These are phyloP conservation scores for Drosophila subquinaria DNA, from an alignment of 2,888 invertebrate species.

Conservation along the genomic window DNA sequence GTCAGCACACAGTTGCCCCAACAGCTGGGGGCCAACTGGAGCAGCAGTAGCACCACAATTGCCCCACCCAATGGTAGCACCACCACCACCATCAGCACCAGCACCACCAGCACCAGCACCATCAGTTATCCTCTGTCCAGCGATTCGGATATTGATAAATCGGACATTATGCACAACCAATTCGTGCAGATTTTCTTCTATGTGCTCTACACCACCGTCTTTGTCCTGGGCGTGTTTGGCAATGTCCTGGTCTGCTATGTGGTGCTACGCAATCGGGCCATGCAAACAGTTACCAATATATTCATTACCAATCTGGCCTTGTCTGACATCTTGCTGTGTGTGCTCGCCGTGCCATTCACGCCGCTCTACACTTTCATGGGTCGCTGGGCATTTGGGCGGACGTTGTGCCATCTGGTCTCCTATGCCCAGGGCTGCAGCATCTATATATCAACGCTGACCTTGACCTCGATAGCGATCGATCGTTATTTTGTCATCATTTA, in stretches of 20 bases:
- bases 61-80: conserved; percentile 12
- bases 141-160: conserved; percentile 34
- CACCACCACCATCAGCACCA: neutral
- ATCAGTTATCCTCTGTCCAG: neutral
- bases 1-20: conserved; percentile 60
- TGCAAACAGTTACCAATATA: conserved; percentile 99
- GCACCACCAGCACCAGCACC: conserved; percentile 1
- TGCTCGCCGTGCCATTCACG: conserved; percentile 98
- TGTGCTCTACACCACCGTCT: conserved; percentile 86
- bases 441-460: conserved; percentile 98
- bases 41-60: conserved; percentile 44
- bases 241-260: conserved; percentile 97
- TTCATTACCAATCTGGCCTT: conserved; percentile 98
- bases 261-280: conserved; percentile 95
- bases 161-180: conserved; percentile 78
- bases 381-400: conserved; percentile 96
- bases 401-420: conserved; percentile 95
- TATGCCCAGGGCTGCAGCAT: conserved; percentile 98
- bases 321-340: conserved; percentile 96
- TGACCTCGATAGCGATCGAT: conserved; percentile 98
- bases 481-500: conserved; percentile 98
- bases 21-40: conserved; percentile 51
- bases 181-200: conserved; percentile 84
- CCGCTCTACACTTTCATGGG: conserved; percentile 96
- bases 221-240: conserved; percentile 95